Evolutionary conservation across 2,797 vertebrate genomes (phyloP), one percentile per base, ranked within the genome.

Genomic region (Sebastes melanostomus): DNA sequence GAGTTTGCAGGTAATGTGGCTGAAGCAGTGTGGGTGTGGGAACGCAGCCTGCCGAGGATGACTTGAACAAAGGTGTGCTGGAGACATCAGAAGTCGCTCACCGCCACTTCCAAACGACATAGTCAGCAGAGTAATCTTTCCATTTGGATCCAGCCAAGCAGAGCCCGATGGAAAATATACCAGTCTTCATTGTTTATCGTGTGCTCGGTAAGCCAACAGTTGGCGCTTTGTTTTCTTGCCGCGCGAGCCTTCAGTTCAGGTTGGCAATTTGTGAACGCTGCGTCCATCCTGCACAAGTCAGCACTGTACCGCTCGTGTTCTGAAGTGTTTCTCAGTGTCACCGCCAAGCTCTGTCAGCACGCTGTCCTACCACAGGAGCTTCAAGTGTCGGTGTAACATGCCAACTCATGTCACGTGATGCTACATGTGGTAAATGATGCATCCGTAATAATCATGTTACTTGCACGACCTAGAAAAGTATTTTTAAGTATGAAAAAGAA

Each of bases 191-290:
- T 86, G 78, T 88, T 77, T 58, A 78, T 50, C 12, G 10, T 52
- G 66, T 24, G 1, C 6, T 24, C 50, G 20, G 67, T 66, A 38
- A 59, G 12, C 34, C 16, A 82, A 91, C 86, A 89, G 72, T 72
- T 54, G 24, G 1, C 2, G 11, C 86, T 68, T 89, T 90, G 87
- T 89, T 74, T 78, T 62, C 70, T 52, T 78, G 82, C 72, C 1
- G n/a, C 14, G 80, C 80, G 78, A 81, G 58, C 78, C 67, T 84
- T 83, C 34, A 58, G 72, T 88, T 91, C 77, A 88, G 69, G 82
- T 79, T 76, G 72, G 61, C 29, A 34, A 70, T 85, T 80, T 86
- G 78, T 63, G 80, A 69, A 79, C 72, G 2, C 30, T 42, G 4
- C 1, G 9, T 86, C 60, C 78, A 5, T 77, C 72, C 61, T 66